phyloP scores from a whole-genome alignment of 1,140 invertebrate genomes.

The Proctacanthus coquilletti region DNA sequence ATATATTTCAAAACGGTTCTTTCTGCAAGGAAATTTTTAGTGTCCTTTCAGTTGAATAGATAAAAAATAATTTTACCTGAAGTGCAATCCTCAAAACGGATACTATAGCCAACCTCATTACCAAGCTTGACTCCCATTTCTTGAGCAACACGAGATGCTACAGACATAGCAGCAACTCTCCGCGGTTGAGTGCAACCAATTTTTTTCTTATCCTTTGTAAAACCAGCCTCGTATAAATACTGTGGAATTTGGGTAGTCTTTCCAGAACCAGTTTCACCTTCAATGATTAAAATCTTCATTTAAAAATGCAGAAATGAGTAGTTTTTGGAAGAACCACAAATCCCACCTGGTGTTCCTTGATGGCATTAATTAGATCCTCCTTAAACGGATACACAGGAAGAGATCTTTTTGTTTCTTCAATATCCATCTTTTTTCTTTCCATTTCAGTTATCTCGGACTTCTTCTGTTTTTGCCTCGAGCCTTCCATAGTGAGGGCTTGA shows the following conservation, averaged over 20 bases:
- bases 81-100: slow-evolving; percentile 98
- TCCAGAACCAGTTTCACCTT: slow-evolving; percentile 95
- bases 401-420: slow-evolving; percentile 85
- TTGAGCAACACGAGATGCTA: slow-evolving; percentile 96
- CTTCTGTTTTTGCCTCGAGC: slow-evolving; percentile 45
- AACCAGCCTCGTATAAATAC: slow-evolving; percentile 87
- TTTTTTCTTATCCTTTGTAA: slow-evolving; percentile 67
- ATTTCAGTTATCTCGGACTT: slow-evolving; percentile 45
- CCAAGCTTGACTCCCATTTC: slow-evolving; percentile 98
- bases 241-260: slow-evolving; percentile 99
- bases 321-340: slow-evolving; percentile 1
- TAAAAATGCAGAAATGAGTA: neutral
- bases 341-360: slow-evolving; percentile 68
- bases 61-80: slow-evolving; percentile 31
- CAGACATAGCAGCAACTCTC: slow-evolving; percentile 97
- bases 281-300: slow-evolving; percentile 70
- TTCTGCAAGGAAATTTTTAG: slow-evolving; percentile 29
- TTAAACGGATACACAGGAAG: slow-evolving; percentile 90
- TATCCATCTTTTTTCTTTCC: slow-evolving; percentile 62
- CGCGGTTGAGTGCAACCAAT: slow-evolving; percentile 92
- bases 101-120: slow-evolving; percentile 97
- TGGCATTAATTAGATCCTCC: slow-evolving; percentile 75
- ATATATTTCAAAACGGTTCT: slow-evolving; percentile 98
- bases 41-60: slow-evolving; percentile 1
- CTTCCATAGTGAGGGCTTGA: slow-evolving; percentile 79